These are phyloP conservation scores for Acanthaster planci DNA, from an alignment of 35 echinoderm and acorn worm species.

Conservation along the genomic window DNA sequence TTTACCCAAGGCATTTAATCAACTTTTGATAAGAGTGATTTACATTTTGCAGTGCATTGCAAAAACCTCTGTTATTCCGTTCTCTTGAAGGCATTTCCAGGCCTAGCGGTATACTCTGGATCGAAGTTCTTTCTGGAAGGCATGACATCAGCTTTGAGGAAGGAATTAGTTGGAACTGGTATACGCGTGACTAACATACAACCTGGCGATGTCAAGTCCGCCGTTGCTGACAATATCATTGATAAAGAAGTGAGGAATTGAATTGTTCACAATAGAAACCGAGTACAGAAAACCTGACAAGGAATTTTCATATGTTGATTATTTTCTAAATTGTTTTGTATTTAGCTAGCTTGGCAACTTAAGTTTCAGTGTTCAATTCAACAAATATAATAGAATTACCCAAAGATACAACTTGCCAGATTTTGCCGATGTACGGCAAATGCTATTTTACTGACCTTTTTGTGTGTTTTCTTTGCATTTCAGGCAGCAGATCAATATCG, in stretches of 20 bases:
- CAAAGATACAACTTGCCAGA: no score
- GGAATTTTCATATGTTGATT: no score
- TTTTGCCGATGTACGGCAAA: no score
- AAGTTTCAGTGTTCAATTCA: no score
- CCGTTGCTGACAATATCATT: conserved; percentile 18
- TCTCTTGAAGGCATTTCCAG: conserved; percentile 31
- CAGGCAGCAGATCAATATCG: conserved; percentile 41
- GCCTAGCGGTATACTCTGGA: conserved; percentile 51
- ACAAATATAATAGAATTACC: no score
- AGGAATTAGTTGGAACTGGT: conserved; percentile 42
- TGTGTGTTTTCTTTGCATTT: background rate
- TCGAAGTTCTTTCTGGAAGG: conserved; percentile 68
- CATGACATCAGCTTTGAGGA: conserved; percentile 30
- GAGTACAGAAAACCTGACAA: no score
- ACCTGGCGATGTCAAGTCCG: conserved; percentile 58
- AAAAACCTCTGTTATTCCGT: background rate
- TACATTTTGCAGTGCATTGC: background rate
- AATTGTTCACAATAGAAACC: no score
- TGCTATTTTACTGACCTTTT: no score
- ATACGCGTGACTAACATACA: conserved; percentile 69
- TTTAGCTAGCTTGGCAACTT: no score
- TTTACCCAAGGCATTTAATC: conserved; percentile 23
- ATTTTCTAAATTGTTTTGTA: no score
- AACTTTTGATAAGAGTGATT: no score
- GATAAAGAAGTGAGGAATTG: background rate